Evolutionary conservation across 2,797 vertebrate species (phyloP).

Genomic region (Ispidina lecontei): DNA sequence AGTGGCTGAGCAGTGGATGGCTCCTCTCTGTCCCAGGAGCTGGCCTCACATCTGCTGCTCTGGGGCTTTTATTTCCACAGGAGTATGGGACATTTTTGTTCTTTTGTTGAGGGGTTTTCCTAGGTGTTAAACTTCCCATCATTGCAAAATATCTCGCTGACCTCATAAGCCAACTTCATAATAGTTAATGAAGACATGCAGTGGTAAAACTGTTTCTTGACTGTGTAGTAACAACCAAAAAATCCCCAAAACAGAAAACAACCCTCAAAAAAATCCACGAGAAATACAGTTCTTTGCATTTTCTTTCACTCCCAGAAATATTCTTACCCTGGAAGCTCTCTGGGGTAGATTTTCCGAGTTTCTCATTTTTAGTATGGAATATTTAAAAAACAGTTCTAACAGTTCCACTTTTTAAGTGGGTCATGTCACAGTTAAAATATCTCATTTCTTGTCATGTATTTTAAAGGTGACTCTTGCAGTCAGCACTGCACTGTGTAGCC

Average conservation of each 20-base stretch:
- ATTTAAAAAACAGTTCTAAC: not conserved
- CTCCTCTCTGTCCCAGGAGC: rapidly evolving
- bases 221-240: not conserved
- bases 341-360: not conserved
- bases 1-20: not conserved
- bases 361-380: not conserved
- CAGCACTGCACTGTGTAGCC: rapidly evolving
- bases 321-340: not conserved
- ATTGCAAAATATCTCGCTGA: not conserved
- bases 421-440: not conserved
- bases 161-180: not conserved
- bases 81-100: not conserved
- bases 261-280: too few relatives aligned
- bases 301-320: not conserved
- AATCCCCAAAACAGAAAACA: too few relatives aligned
- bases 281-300: not conserved
- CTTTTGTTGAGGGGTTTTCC: rapidly evolving
- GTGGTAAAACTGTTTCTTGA: not conserved
- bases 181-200: not conserved
- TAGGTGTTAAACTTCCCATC: not conserved
- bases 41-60: rapidly evolving
- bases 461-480: not conserved
- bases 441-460: rapidly evolving
- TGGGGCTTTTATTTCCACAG: rapidly evolving
- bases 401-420: not conserved